Evolutionary conservation across 1,140 invertebrate genomes (phyloP).

Genomic region (Lepidurus apus): DNA sequence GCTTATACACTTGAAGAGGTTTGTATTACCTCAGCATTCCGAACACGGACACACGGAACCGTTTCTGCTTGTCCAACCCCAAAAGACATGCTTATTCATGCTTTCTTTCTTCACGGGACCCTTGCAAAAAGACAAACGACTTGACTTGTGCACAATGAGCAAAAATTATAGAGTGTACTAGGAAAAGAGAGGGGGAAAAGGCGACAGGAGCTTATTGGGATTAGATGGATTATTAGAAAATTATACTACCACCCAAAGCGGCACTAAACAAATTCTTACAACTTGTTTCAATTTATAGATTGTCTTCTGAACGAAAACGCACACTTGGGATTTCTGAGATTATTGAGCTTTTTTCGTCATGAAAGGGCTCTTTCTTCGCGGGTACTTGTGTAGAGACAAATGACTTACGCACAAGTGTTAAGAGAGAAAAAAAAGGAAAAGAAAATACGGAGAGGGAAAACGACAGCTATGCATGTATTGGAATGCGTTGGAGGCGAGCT

Average conservation of each 20-base stretch:
- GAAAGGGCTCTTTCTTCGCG: no score
- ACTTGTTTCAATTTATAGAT: background rate
- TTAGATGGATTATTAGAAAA: background rate
- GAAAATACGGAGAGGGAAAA: background rate
- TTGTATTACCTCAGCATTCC: constrained; percentile 15
- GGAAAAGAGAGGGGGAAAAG: no score
- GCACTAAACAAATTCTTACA: background rate
- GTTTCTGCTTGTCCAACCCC: constrained; percentile 12
- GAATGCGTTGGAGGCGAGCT: background rate
- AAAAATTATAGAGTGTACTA: no score
- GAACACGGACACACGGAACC: background rate
- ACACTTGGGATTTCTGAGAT: background rate
- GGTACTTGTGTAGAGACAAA: no score
- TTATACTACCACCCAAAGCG: background rate
- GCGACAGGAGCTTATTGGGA: no score
- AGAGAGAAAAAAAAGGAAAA: background rate
- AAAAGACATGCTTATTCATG: constrained; percentile 3
- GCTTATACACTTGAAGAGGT: background rate
- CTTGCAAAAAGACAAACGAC: background rate
- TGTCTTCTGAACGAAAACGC: background rate
- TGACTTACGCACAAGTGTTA: background rate
- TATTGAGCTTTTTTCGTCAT: no score
- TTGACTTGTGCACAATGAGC: background rate
- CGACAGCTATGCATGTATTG: background rate
- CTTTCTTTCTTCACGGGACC: background rate